A percentile compares a stretch with the other conserved stretches of the same genome.
Conservation (phyloP, 2,113 vertebrate species). For the Oryzias curvinotus region DNA sequence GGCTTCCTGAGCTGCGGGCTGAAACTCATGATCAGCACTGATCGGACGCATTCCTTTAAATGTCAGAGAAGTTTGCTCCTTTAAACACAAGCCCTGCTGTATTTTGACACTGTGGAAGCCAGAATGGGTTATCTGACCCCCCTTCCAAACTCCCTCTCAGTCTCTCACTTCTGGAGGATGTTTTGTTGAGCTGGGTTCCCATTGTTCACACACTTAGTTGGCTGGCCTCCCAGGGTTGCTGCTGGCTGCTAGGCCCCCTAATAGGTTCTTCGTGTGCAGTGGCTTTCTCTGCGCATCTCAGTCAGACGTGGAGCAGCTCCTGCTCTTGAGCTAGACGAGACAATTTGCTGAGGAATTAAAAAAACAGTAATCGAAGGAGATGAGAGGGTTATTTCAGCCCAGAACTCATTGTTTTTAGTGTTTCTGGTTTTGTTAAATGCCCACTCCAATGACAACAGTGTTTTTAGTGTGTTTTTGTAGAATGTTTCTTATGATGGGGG, state of each 20-base stretch:
- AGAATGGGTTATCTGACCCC: conserved; percentile 42
- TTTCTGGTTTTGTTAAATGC: no score
- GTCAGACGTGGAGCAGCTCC: conserved; percentile 35
- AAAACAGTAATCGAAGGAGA: not conserved
- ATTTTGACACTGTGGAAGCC: conserved; percentile 52
- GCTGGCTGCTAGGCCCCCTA: conserved; percentile 75
- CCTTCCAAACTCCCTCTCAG: conserved; percentile 32
- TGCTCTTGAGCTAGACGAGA: conserved; percentile 38
- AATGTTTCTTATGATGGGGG: no score
- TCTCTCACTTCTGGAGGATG: conserved; percentile 79
- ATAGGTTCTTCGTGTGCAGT: conserved; percentile 82
- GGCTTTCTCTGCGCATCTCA: conserved; percentile 54
- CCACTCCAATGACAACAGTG: no score
- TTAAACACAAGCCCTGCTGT: conserved; percentile 46
- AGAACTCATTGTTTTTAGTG: no score
- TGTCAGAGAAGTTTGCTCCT: conserved; percentile 34
- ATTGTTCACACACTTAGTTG: conserved; percentile 80
- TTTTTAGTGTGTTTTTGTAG: no score
- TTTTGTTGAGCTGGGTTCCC: conserved; percentile 81
- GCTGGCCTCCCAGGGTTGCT: conserved; percentile 74
- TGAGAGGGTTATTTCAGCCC: not conserved
- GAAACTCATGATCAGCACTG: conserved; percentile 17
- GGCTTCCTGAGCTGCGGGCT: conserved; percentile 23
- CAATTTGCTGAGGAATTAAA: conserved; percentile 11
- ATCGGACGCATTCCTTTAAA: conserved; percentile 26